Conservation (phyloP, 2,797 vertebrate genomes). For the Sebastes dallii region DNA sequence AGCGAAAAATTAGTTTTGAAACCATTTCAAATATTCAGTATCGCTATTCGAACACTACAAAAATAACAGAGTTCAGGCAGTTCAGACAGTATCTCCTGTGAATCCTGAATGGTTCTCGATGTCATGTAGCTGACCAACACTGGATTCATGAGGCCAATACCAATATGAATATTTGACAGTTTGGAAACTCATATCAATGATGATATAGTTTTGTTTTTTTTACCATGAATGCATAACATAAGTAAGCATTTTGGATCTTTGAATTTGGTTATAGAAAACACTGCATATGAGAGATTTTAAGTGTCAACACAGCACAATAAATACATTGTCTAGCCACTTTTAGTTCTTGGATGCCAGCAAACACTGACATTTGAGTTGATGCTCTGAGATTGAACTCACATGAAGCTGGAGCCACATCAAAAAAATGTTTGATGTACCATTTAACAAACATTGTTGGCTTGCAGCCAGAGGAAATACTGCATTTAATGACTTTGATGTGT, state of each 20-base stretch:
- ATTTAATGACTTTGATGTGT: background rate
- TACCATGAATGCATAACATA: too few relatives aligned
- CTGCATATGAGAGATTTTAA: background rate
- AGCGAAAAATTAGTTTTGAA: rapidly evolving
- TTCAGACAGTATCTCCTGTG: background rate
- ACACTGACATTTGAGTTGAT: background rate
- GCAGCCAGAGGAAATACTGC: background rate
- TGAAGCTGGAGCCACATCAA: background rate
- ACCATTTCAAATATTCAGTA: too few relatives aligned
- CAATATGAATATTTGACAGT: background rate
- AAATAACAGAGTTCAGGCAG: background rate
- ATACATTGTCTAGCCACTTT: background rate
- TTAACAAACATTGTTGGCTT: background rate
- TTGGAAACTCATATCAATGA: background rate
- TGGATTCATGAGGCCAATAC: too few relatives aligned
- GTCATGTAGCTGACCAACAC: background rate
- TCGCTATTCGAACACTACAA: background rate
- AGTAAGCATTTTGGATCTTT: background rate
- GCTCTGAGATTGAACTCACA: background rate
- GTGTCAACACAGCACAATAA: background rate
- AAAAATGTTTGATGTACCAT: background rate
- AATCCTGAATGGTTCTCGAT: background rate
- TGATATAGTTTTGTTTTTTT: too few relatives aligned
- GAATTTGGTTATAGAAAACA: background rate
- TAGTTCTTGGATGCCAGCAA: background rate